Conservation (phyloP, 2,888 invertebrate species). For the Micoletzkya japonica region DNA sequence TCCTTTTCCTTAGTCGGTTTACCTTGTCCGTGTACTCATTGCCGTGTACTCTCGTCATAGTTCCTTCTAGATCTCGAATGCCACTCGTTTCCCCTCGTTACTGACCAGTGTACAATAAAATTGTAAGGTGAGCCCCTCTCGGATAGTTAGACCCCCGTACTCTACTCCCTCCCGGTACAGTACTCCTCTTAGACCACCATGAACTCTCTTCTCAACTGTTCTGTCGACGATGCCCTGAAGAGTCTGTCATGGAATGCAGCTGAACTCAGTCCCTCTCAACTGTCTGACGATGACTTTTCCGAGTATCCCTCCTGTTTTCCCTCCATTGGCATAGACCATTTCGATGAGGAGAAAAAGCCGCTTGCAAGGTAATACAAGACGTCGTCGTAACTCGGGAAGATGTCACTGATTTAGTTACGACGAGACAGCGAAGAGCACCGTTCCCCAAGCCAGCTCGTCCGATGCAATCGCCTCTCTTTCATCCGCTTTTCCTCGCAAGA, state of each 20-base stretch:
- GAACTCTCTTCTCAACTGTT: slow-evolving; percentile 22
- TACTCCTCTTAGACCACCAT: too few species aligned
- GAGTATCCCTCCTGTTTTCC: neutral
- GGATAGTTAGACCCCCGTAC: too few species aligned
- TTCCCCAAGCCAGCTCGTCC: neutral
- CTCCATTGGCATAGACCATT: too few species aligned
- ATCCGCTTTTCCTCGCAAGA: neutral
- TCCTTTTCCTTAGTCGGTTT: neutral
- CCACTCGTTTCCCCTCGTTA: neutral
- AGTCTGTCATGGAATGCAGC: slow-evolving; percentile 14
- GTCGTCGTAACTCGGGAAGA: too few species aligned
- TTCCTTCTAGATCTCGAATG: neutral
- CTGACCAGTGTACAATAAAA: neutral
- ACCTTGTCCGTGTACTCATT: neutral
- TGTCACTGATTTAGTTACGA: slow-evolving; percentile 2
- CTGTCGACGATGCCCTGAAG: slow-evolving; percentile 14
- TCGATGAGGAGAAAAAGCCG: too few species aligned
- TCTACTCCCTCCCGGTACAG: too few species aligned
- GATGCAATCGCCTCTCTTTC: neutral
- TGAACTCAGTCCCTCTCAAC: slow-evolving; percentile 21
- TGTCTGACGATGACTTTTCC: slow-evolving; percentile 19
- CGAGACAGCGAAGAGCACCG: neutral
- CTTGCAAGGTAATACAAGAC: too few species aligned
- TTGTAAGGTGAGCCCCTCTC: neutral
- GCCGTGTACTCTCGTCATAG: neutral